Evolutionary conservation across 2,113 vertebrate genomes (phyloP), one percentile per base, ranked within the genome.

Genomic region (Notarius quadriscutis): DNA sequence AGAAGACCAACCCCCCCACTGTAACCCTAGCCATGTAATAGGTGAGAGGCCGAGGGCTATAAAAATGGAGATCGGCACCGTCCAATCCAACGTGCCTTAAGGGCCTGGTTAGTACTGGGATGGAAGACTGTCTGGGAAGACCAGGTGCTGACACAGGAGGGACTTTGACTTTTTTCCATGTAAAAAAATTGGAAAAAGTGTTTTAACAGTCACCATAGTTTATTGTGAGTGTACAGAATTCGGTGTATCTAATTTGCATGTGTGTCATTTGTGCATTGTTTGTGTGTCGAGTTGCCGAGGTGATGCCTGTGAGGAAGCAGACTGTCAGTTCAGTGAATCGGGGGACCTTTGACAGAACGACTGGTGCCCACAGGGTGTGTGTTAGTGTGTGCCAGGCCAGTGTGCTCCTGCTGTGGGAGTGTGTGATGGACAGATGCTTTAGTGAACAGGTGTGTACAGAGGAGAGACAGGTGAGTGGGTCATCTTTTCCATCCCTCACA

Each of bases 391-490:
- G 69, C 78, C 53, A 88, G 81, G 80, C 60, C 80, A 81, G 30
- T 20, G 53, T 58, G 53, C 63, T 86, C 60, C 51, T 67, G 30
- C 62, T 87, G 74, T 15, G 84, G 74, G 81, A 81, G 12, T 58
- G 89, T 80, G 53, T 88, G 74, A 90, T 65, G 75, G 86, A 65
- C 87, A 75, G 83, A 17, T 86, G 80, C 79, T 75, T 27, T 81
- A 55, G 48, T 51, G 84, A 75, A 62, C 57, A 87, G 89, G 84
- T 84, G 82, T 48, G 9, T 41, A 75, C 53, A 22, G 55, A 55
- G 62, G 53, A 88, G 62, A 51, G 63, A 75, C 84, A 88, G 86
- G 86, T 86, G 84, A 84, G 84, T 53, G 55, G 86, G 88, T 86
- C 86, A 89, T 20, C 65, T 30, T 60, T 58, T 60, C 27, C 58